Conservation (phyloP, 1,140 invertebrate species). For the Limonius californicus region DNA sequence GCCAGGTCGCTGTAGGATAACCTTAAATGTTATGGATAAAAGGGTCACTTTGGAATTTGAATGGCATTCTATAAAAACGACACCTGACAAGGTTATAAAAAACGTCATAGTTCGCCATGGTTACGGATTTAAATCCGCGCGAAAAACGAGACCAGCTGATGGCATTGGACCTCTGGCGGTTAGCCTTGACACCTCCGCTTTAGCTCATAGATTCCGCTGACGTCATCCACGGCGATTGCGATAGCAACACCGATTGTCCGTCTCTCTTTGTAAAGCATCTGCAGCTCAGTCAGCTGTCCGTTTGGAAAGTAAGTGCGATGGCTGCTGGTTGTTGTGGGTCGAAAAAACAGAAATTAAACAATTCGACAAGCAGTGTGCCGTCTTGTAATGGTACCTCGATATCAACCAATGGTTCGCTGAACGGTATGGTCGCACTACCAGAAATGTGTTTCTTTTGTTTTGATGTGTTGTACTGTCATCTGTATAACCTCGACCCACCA, state of each 20-base stretch:
- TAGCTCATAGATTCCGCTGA: background rate
- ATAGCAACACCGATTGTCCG: background rate
- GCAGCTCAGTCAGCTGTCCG: slow-evolving; percentile 33
- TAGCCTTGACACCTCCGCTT: too few species aligned
- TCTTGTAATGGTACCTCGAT: slow-evolving; percentile 50
- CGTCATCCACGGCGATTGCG: background rate
- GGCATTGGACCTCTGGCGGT: too few species aligned
- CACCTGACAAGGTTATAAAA: too few species aligned
- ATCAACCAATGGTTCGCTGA: slow-evolving; percentile 36
- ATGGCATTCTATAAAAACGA: too few species aligned
- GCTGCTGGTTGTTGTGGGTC: slow-evolving; percentile 83
- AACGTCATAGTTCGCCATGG: too few species aligned
- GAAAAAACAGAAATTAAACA: slow-evolving; percentile 84
- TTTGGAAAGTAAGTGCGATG: slow-evolving; percentile 55
- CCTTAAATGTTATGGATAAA: too few species aligned
- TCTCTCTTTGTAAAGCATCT: background rate
- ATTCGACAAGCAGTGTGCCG: slow-evolving; percentile 54
- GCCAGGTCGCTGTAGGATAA: too few species aligned
- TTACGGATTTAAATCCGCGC: too few species aligned
- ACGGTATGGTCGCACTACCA: slow-evolving; percentile 73
- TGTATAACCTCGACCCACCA: slow-evolving; percentile 88
- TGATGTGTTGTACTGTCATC: slow-evolving; percentile 91
- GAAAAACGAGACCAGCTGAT: too few species aligned
- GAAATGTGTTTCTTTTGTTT: slow-evolving; percentile 99
- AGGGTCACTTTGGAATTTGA: too few species aligned